Conservation (phyloP, 2,113 vertebrate species). For the Sardina pilchardus region DNA sequence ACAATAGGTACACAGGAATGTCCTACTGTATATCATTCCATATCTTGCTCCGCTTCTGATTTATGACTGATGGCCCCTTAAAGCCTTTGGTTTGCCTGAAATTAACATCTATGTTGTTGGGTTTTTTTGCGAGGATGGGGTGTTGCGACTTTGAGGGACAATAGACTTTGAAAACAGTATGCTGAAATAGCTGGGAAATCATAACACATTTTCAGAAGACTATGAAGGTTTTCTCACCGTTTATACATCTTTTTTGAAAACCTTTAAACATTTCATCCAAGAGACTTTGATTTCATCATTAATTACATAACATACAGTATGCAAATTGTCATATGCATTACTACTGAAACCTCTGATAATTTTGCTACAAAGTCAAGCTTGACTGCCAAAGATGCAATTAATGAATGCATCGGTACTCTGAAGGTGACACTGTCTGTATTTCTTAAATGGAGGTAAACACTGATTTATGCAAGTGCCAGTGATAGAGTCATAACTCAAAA, state of each 20-base stretch:
- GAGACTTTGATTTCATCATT: background rate
- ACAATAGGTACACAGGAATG: background rate
- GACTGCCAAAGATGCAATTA: background rate
- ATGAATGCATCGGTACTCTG: background rate
- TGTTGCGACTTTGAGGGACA: background rate
- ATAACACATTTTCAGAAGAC: background rate
- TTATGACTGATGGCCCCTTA: background rate
- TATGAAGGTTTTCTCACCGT: background rate
- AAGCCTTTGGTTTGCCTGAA: background rate
- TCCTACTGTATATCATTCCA: background rate
- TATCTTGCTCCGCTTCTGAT: background rate
- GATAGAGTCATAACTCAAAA: background rate
- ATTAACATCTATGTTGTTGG: background rate
- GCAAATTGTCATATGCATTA: background rate
- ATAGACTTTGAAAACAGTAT: background rate
- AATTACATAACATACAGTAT: background rate
- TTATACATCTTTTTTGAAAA: background rate
- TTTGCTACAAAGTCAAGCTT: background rate
- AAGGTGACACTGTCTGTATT: background rate
- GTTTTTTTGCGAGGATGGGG: background rate
- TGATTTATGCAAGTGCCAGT: conserved; percentile 9
- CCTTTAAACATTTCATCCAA: background rate
- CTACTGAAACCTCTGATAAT: background rate
- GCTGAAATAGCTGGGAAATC: background rate
- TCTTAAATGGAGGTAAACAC: conserved; percentile 1